Evolutionary conservation across 1,140 invertebrate species (phyloP), one percentile per base, ranked within the genome.

Genomic region (Lepidostoma basale): DNA sequence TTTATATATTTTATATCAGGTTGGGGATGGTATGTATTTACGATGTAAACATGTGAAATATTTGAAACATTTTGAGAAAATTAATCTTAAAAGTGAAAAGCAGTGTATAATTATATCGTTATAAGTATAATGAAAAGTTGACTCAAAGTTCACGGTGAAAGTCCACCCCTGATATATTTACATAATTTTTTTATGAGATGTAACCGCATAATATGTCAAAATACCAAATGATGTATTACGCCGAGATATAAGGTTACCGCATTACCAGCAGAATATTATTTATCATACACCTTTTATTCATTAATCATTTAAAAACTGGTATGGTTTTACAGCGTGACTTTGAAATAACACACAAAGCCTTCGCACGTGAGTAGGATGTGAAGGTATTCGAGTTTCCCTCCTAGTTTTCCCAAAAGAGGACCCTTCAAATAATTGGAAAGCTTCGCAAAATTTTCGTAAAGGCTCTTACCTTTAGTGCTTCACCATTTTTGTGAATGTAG

Each of bases 371-470:
- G 49, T 4, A 54, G 49, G 49, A 54, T 54, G 45, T 23, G 26
- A 54, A 54, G 49, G 49, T 54, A 54, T 26, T 54, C 49, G 26
- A 54, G 49, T 54, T 54, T 62, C 66, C 70, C 62, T 62, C 58
- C 42, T 56, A 22, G 64, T 66, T 58, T 45, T 30, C 36, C 25
- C 42, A 60, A 65, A 68, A 68, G 59, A 68, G 67, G 49, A 66
- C 66, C 40, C 70, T 72, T 68, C 66, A 72, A 68, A 68, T 72
- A 72, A 72, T 72, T 72, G 70, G 70, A 72, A 72, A 72, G 70
- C 70, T 68, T 62, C 66, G 66, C 52, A 62, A 67, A 63, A 66
- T 66, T 62, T 36, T 49, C 59, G 36, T 28, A 42, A 68, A 72
- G 56, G 40, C 62, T 58, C 62, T 68, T 63, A 62, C 45, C 47